phyloP scores from a whole-genome alignment of 2,888 invertebrate genomes.

The Nomada fabriciana region DNA sequence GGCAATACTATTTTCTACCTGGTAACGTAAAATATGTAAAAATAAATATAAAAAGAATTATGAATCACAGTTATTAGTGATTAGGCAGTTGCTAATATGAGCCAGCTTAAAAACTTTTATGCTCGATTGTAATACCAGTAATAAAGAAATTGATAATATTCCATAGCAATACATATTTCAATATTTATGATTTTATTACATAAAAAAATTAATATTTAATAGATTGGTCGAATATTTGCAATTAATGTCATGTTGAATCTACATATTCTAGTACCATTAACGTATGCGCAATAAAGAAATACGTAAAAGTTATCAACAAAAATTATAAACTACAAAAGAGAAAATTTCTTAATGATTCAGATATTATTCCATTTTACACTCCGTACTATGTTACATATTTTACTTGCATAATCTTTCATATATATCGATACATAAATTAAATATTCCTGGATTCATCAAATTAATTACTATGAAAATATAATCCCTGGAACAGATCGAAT shows the following conservation, averaged over 20 bases:
- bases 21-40: slow-evolving; percentile 59
- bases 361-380: slow-evolving; percentile 46
- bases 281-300: slow-evolving; percentile 42
- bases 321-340: slow-evolving; percentile 32
- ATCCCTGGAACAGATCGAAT: slow-evolving; percentile 43
- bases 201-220: slow-evolving; percentile 42
- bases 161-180: slow-evolving; percentile 5
- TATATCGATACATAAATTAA: slow-evolving; percentile 33
- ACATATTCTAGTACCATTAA: slow-evolving; percentile 34
- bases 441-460: slow-evolving; percentile 36
- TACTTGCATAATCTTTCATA: slow-evolving; percentile 38
- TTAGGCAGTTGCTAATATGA: slow-evolving; percentile 57
- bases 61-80: slow-evolving; percentile 64
- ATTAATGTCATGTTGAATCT: slow-evolving; percentile 28
- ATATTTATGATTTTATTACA: slow-evolving; percentile 31
- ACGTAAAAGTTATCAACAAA: slow-evolving; percentile 31
- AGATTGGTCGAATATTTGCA: slow-evolving; percentile 37
- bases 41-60: slow-evolving; percentile 67
- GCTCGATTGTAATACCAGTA: slow-evolving; percentile 37
- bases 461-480: slow-evolving; percentile 50
- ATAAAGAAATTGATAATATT: slow-evolving; percentile 23
- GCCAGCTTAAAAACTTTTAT: slow-evolving; percentile 41
- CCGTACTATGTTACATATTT: slow-evolving; percentile 27
- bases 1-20: slow-evolving; percentile 46
- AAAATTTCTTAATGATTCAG: slow-evolving; percentile 29